Evolutionary conservation across 2,888 invertebrate species (phyloP).

Genomic region (Mythimna vitellina): DNA sequence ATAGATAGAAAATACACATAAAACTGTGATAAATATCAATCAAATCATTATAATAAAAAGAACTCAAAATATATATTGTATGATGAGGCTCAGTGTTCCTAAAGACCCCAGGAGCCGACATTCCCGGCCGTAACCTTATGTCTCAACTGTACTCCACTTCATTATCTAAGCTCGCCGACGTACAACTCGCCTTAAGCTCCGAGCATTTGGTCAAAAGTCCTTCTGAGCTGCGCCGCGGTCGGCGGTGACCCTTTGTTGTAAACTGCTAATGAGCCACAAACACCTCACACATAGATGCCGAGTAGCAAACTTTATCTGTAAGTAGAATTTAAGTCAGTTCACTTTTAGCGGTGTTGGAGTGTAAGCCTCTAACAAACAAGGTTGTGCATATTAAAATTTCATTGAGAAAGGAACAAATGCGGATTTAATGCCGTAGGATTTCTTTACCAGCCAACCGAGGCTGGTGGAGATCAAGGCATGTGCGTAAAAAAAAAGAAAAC

Average conservation of each 20-base stretch:
- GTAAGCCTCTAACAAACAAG: background rate
- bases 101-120: too few species aligned
- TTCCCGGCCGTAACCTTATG: background rate
- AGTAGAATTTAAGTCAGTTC: conserved; percentile 7
- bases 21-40: too few species aligned
- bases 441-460: background rate
- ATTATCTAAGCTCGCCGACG: conserved; percentile 8
- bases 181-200: conserved; percentile 10
- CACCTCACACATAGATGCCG: conserved; percentile 10
- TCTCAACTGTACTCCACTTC: conserved; percentile 5
- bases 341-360: background rate
- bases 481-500: too few species aligned
- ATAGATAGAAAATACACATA: too few species aligned
- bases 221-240: conserved; percentile 16
- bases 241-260: conserved; percentile 27
- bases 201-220: conserved; percentile 20
- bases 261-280: conserved; percentile 50
- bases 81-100: too few species aligned
- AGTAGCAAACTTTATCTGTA: conserved; percentile 18
- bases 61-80: too few species aligned
- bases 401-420: background rate
- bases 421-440: background rate
- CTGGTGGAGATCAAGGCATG: too few species aligned
- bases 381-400: background rate
- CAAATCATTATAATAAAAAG: too few species aligned